These are phyloP conservation scores for Pherbina coryleti DNA, from an alignment of 2,888 invertebrate genomes.

Conservation along the genomic window DNA sequence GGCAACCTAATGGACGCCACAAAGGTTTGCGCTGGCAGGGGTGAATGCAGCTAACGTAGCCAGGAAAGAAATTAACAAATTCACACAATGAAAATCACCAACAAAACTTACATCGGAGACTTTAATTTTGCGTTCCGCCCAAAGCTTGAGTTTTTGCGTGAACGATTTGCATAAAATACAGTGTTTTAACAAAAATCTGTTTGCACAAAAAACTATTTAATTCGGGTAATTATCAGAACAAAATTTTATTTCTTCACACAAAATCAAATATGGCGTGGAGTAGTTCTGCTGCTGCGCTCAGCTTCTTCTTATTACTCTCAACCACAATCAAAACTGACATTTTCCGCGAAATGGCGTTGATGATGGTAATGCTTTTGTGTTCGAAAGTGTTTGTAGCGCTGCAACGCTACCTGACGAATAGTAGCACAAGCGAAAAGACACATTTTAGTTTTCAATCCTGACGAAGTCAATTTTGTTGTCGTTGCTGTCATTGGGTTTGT, in stretches of 20 bases:
- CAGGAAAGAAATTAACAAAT: constrained; percentile 19
- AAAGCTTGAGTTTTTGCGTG: neutral
- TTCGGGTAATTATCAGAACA: constrained; percentile 50
- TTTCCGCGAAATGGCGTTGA: neutral
- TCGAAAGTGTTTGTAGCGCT: neutral
- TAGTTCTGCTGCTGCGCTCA: constrained; percentile 24
- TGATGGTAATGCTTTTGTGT: constrained; percentile 24
- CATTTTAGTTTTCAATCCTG: neutral
- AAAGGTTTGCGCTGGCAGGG: neutral
- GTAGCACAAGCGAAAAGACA: neutral
- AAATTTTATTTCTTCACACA: constrained; percentile 47
- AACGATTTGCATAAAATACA: neutral
- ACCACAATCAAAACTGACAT: constrained; percentile 24
- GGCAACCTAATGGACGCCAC: neutral
- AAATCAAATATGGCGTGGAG: constrained; percentile 68
- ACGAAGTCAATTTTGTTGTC: neutral
- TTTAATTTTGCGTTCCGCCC: neutral
- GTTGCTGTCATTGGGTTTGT: constrained; percentile 15
- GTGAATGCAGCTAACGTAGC: neutral
- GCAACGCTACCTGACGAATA: neutral
- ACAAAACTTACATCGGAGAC: constrained; percentile 27
- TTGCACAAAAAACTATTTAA: constrained; percentile 36
- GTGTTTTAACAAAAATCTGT: neutral
- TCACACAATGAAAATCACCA: constrained; percentile 45
- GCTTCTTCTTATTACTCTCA: constrained; percentile 25